Evolutionary conservation across 2,797 vertebrate genomes (phyloP).

Genomic region (Bradypus variegatus): DNA sequence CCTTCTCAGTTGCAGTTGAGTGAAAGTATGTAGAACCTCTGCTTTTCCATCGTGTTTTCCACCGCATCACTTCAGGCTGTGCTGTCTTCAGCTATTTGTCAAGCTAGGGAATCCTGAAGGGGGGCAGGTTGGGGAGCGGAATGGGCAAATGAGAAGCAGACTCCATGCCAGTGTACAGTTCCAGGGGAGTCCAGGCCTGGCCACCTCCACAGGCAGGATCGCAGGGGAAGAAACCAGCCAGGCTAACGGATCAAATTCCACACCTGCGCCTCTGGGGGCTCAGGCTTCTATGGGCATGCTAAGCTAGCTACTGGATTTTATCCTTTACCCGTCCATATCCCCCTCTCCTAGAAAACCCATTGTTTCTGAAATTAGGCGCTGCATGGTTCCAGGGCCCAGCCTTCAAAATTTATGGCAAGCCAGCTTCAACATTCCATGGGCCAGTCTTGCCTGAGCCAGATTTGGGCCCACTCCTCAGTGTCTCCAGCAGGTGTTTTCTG

Average conservation of each 20-base stretch:
- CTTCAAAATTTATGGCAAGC: slow-evolving; percentile 22
- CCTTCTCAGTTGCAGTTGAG: background rate
- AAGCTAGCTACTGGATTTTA: background rate
- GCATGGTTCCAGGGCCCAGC: slow-evolving; percentile 12
- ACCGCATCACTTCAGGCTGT: background rate
- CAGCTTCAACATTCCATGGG: slow-evolving; percentile 45
- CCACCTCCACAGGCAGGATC: background rate
- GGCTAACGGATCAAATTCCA: background rate
- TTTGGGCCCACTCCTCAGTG: background rate
- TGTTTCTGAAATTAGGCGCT: slow-evolving; percentile 20
- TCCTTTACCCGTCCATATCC: background rate
- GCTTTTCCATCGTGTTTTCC: background rate
- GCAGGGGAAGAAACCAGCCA: background rate
- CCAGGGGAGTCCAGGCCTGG: background rate
- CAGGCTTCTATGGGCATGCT: background rate
- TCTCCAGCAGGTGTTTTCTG: slow-evolving; percentile 26
- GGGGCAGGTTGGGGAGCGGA: background rate
- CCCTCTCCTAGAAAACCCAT: background rate
- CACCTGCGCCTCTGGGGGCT: background rate
- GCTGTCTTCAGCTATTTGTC: background rate
- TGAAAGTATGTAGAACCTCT: background rate
- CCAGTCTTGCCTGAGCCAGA: slow-evolving; percentile 26
- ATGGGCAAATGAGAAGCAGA: background rate
- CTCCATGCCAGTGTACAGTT: background rate
- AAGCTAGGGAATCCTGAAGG: background rate